Conservation (phyloP, 2,888 invertebrate species). For the Heliothis peltigera region DNA sequence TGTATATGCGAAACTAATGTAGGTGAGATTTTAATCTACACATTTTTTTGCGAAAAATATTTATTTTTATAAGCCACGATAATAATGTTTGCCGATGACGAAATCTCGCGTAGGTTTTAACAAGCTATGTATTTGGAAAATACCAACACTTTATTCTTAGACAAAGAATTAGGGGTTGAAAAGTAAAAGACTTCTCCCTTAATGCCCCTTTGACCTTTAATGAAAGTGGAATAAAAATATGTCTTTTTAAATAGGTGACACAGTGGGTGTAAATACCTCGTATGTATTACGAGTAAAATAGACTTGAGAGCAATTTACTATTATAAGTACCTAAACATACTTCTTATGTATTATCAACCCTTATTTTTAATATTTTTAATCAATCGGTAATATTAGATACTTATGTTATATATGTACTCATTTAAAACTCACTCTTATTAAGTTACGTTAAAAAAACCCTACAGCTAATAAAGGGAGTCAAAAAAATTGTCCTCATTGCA, state of each 20-base stretch:
- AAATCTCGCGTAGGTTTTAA: background rate
- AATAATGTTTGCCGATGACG: conserved; percentile 12
- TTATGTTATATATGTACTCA: too few species aligned
- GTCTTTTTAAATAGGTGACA: background rate
- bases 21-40: conserved; percentile 4
- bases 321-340: too few species aligned
- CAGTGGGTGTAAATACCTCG: background rate
- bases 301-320: background rate
- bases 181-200: background rate
- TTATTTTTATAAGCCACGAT: conserved; percentile 13
- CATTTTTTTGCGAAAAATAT: conserved; percentile 10
- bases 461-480: too few species aligned
- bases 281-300: background rate
- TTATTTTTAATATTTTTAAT: too few species aligned
- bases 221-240: conserved; percentile 2
- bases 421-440: too few species aligned
- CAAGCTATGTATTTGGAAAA: conserved; percentile 3
- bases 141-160: background rate
- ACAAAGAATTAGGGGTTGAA: background rate
- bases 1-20: conserved; percentile 10
- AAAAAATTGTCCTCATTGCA: too few species aligned
- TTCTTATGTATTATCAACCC: too few species aligned
- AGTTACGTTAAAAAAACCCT: too few species aligned
- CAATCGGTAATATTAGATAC: too few species aligned
- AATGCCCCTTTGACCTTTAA: background rate